Conservation (phyloP, 2,888 invertebrate species). For the Drosophila lacicola region DNA sequence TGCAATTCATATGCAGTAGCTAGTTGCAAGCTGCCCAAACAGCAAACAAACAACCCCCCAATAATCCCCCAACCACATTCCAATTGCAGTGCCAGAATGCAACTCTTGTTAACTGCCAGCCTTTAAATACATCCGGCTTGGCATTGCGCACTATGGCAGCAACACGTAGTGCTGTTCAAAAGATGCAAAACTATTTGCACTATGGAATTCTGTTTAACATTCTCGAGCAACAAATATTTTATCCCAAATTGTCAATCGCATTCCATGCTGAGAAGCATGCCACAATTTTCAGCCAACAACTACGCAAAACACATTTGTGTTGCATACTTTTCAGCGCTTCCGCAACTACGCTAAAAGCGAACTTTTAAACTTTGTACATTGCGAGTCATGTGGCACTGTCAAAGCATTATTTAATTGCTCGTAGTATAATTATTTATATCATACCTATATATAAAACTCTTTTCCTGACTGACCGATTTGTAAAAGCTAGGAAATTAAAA, state of each 20-base stretch:
- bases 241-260: constrained; percentile 19
- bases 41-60: not conserved
- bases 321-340: constrained; percentile 26
- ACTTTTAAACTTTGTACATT: too few relatives aligned
- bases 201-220: constrained; percentile 19
- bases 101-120: not conserved
- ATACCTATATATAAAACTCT: too few relatives aligned
- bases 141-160: not conserved
- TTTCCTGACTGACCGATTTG: too few relatives aligned
- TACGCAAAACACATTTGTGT: not conserved
- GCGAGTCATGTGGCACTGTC: too few relatives aligned
- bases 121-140: not conserved
- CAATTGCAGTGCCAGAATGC: not conserved
- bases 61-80: too few relatives aligned
- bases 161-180: not conserved
- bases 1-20: constrained; percentile 2
- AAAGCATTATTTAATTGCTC: too few relatives aligned
- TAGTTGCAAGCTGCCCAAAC: constrained; percentile 5
- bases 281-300: constrained; percentile 14
- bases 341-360: not conserved
- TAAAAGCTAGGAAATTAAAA: too few relatives aligned
- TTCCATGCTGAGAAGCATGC: constrained; percentile 18
- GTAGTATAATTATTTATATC: too few relatives aligned
- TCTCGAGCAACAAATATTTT: constrained; percentile 8
- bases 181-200: constrained; percentile 19